phyloP scores from a whole-genome alignment of 2,888 invertebrate species.

The Tiliacea aurago region DNA sequence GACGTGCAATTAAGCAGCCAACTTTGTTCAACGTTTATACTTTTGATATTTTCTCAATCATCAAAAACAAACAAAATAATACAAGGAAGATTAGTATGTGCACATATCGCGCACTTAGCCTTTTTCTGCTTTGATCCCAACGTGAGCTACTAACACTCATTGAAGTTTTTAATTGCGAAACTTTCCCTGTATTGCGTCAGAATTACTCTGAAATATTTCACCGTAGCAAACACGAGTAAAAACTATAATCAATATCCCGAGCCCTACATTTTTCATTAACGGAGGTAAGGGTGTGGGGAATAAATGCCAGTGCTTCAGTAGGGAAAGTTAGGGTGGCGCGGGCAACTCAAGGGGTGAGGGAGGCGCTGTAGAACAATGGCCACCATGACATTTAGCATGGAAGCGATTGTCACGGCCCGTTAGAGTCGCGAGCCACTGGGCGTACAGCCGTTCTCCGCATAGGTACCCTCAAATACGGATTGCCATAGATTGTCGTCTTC shows the following conservation, averaged over 20 bases:
- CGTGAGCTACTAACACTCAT: constrained; percentile 40
- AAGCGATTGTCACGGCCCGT: constrained; percentile 89
- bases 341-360: constrained; percentile 70
- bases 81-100: background rate
- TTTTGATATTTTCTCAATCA: background rate
- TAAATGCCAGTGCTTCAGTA: constrained; percentile 85
- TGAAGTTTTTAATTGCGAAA: constrained; percentile 60
- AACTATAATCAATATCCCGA: constrained; percentile 78
- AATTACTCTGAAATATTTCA: constrained; percentile 56
- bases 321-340: constrained; percentile 77
- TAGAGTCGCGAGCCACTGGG: constrained; percentile 83
- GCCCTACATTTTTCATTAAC: constrained; percentile 83
- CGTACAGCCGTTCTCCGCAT: constrained; percentile 82
- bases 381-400: constrained; percentile 90
- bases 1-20: background rate
- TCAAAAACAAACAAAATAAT: constrained; percentile 6
- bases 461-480: constrained; percentile 80
- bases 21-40: constrained; percentile 5
- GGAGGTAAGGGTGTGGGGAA: constrained; percentile 81
- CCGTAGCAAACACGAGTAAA: constrained; percentile 61
- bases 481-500: constrained; percentile 74
- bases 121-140: constrained; percentile 28
- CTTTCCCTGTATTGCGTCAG: constrained; percentile 49
- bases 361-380: constrained; percentile 85
- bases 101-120: constrained; percentile 3